Conservation (phyloP, 2,888 invertebrate genomes). For the Keiferia lycopersicella region DNA sequence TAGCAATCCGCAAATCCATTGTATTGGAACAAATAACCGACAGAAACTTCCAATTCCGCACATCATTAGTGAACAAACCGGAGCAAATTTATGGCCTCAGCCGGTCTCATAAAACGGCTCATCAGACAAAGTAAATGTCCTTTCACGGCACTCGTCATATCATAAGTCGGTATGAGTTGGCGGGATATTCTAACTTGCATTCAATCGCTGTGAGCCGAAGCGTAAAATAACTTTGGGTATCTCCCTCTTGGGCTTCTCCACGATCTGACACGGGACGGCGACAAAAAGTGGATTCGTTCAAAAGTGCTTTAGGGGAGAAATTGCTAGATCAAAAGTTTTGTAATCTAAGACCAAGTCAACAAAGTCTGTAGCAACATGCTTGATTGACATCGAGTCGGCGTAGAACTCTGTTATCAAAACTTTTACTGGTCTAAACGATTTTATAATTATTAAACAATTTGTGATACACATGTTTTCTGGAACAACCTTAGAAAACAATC, state of each 20-base stretch:
- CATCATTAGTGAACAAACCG: conserved; percentile 10
- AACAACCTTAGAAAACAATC: no score
- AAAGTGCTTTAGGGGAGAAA: not conserved
- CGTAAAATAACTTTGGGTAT: conserved; percentile 42
- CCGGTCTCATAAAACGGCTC: conserved; percentile 38
- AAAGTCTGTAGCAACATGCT: no score
- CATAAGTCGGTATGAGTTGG: conserved; percentile 34
- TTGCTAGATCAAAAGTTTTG: not conserved
- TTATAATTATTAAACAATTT: no score
- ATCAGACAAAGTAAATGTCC: conserved; percentile 43
- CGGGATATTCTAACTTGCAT: conserved; percentile 50
- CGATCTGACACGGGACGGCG: conserved; percentile 17
- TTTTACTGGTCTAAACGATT: no score
- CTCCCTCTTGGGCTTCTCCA: not conserved
- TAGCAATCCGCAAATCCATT: not conserved
- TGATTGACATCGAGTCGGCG: no score
- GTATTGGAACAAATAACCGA: conserved; percentile 3
- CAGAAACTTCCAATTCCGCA: conserved; percentile 13
- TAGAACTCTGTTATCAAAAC: no score
- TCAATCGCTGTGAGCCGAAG: conserved; percentile 45
- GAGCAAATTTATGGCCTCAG: conserved; percentile 12
- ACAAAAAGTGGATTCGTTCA: not conserved
- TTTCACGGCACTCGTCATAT: conserved; percentile 46
- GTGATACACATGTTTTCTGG: no score
- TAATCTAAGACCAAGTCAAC: no score